Conservation (phyloP, 2,797 vertebrate species). For the Danio choprae region DNA sequence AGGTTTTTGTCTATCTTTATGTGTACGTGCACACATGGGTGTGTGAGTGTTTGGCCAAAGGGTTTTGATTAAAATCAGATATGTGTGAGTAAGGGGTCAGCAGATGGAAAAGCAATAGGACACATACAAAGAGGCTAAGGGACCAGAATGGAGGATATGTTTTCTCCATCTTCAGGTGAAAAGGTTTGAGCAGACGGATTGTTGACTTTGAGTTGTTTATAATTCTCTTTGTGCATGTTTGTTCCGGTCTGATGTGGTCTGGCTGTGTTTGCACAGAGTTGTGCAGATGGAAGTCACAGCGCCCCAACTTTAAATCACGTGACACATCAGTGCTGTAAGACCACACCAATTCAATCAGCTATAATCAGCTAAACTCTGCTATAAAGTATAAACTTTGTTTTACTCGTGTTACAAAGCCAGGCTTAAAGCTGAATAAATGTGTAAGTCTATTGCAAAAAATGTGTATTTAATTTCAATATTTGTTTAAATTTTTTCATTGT, state of each 20-base stretch:
- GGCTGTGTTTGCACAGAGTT: slow-evolving; percentile 15
- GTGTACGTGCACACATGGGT: background rate
- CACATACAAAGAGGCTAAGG: slow-evolving; percentile 6
- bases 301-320: slow-evolving; percentile 2
- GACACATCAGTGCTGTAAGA: slow-evolving; percentile 2
- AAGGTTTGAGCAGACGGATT: background rate
- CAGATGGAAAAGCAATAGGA: slow-evolving; percentile 47
- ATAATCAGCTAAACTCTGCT: background rate
- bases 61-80: slow-evolving; percentile 60
- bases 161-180: slow-evolving; percentile 11
- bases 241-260: slow-evolving; percentile 11
- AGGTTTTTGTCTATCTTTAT: background rate
- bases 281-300: slow-evolving; percentile 2
- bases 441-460: no score
- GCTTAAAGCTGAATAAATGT: no score
- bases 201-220: slow-evolving; percentile 36
- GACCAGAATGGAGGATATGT: background rate
- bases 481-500: no score
- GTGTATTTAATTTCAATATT: no score
- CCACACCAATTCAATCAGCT: background rate
- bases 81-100: slow-evolving; percentile 45
- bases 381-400: background rate
- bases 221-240: slow-evolving; percentile 37
- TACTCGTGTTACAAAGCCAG: no score
- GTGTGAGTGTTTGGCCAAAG: slow-evolving; percentile 39